These are phyloP conservation scores for Agrochola lychnidis DNA, from an alignment of 2,888 invertebrate species.

Conservation along the genomic window DNA sequence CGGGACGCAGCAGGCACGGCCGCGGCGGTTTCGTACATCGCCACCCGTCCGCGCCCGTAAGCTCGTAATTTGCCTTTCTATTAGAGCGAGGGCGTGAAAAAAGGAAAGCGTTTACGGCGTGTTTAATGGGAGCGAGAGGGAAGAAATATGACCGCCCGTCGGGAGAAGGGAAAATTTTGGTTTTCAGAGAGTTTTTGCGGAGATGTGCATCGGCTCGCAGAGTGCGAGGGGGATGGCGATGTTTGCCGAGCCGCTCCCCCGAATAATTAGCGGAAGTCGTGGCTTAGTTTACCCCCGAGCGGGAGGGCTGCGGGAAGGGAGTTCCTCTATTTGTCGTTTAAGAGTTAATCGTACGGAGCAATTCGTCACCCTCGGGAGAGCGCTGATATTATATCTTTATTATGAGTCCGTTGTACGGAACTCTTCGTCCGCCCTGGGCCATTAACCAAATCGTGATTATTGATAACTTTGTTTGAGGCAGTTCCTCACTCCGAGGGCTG, in stretches of 20 bases:
- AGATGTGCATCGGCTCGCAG: slow-evolving; percentile 88
- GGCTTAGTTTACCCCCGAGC: slow-evolving; percentile 88
- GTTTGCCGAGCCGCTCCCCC: slow-evolving; percentile 84
- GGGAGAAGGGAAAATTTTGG: slow-evolving; percentile 90
- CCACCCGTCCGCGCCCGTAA: slow-evolving; percentile 91
- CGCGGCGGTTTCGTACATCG: slow-evolving; percentile 89
- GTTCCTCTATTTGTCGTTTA: slow-evolving; percentile 90
- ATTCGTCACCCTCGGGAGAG: slow-evolving; percentile 90
- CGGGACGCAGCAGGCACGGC: slow-evolving; percentile 81
- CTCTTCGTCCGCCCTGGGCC: slow-evolving; percentile 79
- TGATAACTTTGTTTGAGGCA: slow-evolving; percentile 85
- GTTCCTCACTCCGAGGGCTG: slow-evolving; percentile 63
- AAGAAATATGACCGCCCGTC: slow-evolving; percentile 90
- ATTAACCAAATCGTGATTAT: slow-evolving; percentile 88
- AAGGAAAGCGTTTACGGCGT: slow-evolving; percentile 91
- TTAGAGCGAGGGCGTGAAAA: slow-evolving; percentile 91
- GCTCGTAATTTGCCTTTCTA: slow-evolving; percentile 91
- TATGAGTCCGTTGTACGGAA: slow-evolving; percentile 82
- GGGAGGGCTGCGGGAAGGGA: slow-evolving; percentile 86
- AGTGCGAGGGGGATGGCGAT: slow-evolving; percentile 86
- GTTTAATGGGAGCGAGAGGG: slow-evolving; percentile 91
- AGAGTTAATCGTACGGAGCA: slow-evolving; percentile 90
- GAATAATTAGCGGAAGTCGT: slow-evolving; percentile 90
- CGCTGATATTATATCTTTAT: slow-evolving; percentile 89
- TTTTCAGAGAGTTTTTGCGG: slow-evolving; percentile 90